Evolutionary conservation across 2,113 vertebrate species (phyloP), one percentile per base, ranked within the genome.

Genomic region (Vulpes ferrilata): DNA sequence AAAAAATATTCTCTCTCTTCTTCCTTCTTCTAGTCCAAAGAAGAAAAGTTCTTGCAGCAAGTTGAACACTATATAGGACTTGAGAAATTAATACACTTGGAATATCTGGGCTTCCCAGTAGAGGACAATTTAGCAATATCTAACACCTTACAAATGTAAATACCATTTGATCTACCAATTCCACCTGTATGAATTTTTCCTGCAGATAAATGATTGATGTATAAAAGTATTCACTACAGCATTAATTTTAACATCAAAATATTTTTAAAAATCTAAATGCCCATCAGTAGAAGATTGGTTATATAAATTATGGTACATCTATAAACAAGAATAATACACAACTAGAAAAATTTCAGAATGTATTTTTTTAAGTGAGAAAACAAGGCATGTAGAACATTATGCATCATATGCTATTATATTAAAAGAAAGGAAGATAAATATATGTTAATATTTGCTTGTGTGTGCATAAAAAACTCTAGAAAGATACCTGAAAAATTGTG

Each of bases 81-180:
- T 96, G 32, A 74, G 51, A 92, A 93, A 88, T 87, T 32, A 92
- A 64, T 64, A 55, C 35, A 74, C 86, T 60, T 57, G 43, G 93
- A 71, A 59, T 57, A 65, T 19, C 11, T 59, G 35, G n/a, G 22
- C 43, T 97, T 94, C 67, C 67, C 86, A 80, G 25, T 86, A 17
- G 25, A 95, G 62, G 51, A 87, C 57, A 95, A 64, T n/a, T 92
- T 89, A 96, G 51, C 27, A 88, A 71, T 82, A 95, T 57, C 74
- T 87, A 95, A 95, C 62, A 87, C 74, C 64, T 86, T 93, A 85
- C 4, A 93, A 95, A 94, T 80, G 51, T n/a, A 96, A 98, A 96
- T 87, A 48, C 13, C 79, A 11, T 83, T 93, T 93, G 60, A 89
- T 88, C 43, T 84, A 80, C 15, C 88, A 95, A 5, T 92, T 89